These are phyloP conservation scores for Eciton burchellii DNA, from an alignment of 1,140 invertebrate genomes.

Conservation along the genomic window DNA sequence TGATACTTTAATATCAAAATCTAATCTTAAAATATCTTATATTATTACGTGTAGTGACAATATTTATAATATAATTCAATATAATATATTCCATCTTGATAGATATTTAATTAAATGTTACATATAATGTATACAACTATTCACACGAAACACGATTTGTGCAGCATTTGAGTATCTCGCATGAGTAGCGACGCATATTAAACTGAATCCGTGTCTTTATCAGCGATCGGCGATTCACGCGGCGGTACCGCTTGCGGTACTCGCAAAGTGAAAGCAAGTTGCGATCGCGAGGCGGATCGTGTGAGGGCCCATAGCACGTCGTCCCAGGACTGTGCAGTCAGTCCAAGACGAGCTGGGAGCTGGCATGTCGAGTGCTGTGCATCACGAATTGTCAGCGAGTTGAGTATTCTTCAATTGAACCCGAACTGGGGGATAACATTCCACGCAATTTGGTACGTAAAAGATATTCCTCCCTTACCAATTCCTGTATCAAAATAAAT, in stretches of 20 bases:
- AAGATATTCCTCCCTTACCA: not conserved
- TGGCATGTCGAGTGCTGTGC: conserved; percentile 80
- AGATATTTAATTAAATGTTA: conserved; percentile 2
- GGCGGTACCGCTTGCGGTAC: conserved; percentile 56
- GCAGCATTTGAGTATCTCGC: not conserved
- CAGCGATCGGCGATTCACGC: conserved; percentile 37
- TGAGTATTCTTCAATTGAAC: conserved; percentile 53
- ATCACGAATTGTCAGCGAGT: conserved; percentile 71
- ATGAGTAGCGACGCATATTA: conserved; percentile 11
- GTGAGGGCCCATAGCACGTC: conserved; percentile 71
- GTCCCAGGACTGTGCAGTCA: conserved; percentile 81
- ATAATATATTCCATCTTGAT: no score
- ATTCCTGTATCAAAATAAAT: not conserved
- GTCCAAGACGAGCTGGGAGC: conserved; percentile 81
- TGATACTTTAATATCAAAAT: no score
- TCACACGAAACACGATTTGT: not conserved
- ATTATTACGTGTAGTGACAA: no score
- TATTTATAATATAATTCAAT: no score
- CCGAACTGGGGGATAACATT: conserved; percentile 11
- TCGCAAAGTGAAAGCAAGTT: conserved; percentile 82
- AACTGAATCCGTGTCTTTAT: conserved; percentile 47
- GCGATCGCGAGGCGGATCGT: conserved; percentile 70
- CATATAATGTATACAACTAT: not conserved
- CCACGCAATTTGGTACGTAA: conserved; percentile 46
- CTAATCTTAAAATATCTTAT: no score